Evolutionary conservation across 1,140 invertebrate species (phyloP), one percentile per base, ranked within the genome.

Genomic region (Drosophila sulfurigaster): DNA sequence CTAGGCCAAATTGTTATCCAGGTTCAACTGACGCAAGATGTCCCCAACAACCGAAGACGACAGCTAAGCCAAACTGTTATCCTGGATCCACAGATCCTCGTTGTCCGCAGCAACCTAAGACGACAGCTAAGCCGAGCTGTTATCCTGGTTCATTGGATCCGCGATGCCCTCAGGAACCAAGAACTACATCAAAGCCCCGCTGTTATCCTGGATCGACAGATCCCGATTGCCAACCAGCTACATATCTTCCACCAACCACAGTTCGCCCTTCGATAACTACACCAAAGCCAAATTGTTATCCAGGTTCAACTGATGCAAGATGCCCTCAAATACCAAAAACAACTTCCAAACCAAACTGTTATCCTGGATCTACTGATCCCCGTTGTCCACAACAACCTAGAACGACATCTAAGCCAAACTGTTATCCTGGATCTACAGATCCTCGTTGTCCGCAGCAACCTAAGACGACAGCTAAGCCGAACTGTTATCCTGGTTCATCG

Each of bases 171-270:
- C 49, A 56, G 13, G 13, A 15, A 48, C 46, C 13, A 20, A 41
- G 11, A 51, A 52, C 58, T 10, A 76, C 79, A 6, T 54, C 63
- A 6, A 78, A 70, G 45, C 62, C 85, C 10, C 35, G 63, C 8
- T 92, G 93, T 79, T 93, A 85, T 75, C 93, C 91, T 10, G 93
- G 93, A 3, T 92, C 83, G 63, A 7, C 32, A 35, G 93, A 94
- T 79, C 93, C 93, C 10, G 80, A 89, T n/a, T 94, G 93, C 43
- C 87, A 52, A 68, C 49, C n/a, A 35, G 32, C 76, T 1, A 75
- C 70, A 57, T 80, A 66, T 16, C n/a, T 5, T 13, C 75, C 75
- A 10, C 70, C 63, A 1, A 72, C 74, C 10, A 79, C 75, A 4
- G 60, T n/a, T 20, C 58, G 30, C 6, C 45, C 48, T 10, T 8